Evolutionary conservation across 2,888 invertebrate species (phyloP), one percentile per base, ranked within the genome.

Genomic region (Acronicta aceris): DNA sequence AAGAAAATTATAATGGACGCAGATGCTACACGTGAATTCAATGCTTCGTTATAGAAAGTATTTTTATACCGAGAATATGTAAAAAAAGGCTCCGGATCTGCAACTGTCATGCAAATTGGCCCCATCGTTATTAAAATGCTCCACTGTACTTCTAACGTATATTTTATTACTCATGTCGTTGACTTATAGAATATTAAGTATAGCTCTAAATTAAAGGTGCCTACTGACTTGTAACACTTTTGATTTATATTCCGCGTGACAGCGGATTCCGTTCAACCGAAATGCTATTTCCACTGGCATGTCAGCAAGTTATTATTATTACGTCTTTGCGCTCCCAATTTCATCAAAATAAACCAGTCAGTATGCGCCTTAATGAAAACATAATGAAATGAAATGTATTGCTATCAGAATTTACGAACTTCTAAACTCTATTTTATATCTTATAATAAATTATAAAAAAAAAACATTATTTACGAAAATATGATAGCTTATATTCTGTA

Each of bases 401-500:
- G 65, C 62, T 76, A 68, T 76, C 33, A 59, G 64, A 79, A 74
- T 79, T 80, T 80, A 78, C 59, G 65, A 73, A 73, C 59, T 64
- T 78, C 55, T 61, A 68, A 71, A 67, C 74, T 67, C 64, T 65
- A 72, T 69, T 78, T 77, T 70, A 71, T 76, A 71, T 73, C 74
- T 65, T 66, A 69, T 58, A 57, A 58, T 65, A 71, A 65, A 71
- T 49, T 0, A 30, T 30, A 21, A 42, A 38, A 43, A 13, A 48
- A 69, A 66, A 71, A 74, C 56, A 65, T 72, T 77, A 79, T 79
- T 82, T 81, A 81, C 72, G 71, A 81, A 79, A 76, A 69, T 80
- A 71, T 81, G 69, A 60, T 79, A 79, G 65, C 63, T 72, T 71
- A 68, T 79, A 79, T 79, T 65, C 78, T 79, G 79, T 83, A 78